Evolutionary conservation across 1,140 invertebrate genomes (phyloP), one percentile per base, ranked within the genome.

Genomic region (Ruditapes philippinarum): DNA sequence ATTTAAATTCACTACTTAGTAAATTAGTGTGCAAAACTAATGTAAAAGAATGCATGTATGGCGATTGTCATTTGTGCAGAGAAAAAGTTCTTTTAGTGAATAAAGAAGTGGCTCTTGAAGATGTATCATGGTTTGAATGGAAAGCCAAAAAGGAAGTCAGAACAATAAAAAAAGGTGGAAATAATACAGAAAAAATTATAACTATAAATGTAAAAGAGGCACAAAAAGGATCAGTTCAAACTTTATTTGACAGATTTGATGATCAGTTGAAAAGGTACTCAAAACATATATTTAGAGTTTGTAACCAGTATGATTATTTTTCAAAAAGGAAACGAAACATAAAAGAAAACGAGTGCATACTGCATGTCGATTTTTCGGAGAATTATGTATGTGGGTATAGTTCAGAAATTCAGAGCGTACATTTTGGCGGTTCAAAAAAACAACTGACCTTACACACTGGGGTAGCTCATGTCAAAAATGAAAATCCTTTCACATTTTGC

Each of bases 41-140:
- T 36, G 33, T 79, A 0, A 68, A 82, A 45, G 36, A 4, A 33
- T 92, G 91, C 49, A 89, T 91, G 87, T 89, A 91, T 80, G 84
- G 80, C 25, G 25, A 86, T 45, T 92, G 89, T 62, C 25, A 65
- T 25, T 49, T 0, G 28, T 91, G 90, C 74, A 38, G 36, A 90
- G 65, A 87, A 19, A 86, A 54, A 65, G 14, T 1, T 54, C 49
- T 86, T 17, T 22, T 22, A 45, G n/a, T 80, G 31, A 57, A 80
- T n/a, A 80, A 57, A 74, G 65, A 14, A 12, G 36, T 31, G 25
- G 25, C 19, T 25, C 42, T 62, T 36, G 28, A 57, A 33, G 49
- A 82, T 33, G 54, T 89, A 19, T 11, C 36, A 60, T 90, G 80
- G 83, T 28, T 28, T 42, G 36, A 88, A 49, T 91, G 81, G 85